Conservation (phyloP, 2,888 invertebrate species). For the Trichopoda pennipes region DNA sequence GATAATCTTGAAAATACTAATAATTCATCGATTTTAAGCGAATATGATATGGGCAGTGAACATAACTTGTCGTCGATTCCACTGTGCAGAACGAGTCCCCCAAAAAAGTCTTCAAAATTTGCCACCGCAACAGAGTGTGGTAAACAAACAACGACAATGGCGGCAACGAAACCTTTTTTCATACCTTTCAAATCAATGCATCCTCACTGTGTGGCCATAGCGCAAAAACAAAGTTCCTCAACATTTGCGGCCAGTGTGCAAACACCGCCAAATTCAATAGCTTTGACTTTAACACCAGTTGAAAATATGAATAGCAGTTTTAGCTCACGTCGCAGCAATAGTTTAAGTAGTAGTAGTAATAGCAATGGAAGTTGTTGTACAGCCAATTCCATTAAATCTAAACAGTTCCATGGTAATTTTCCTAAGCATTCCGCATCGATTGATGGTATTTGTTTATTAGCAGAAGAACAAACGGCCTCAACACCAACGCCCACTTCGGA, state of each 20-base stretch:
- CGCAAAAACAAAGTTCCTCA: slow-evolving; percentile 77
- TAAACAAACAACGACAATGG: slow-evolving; percentile 68
- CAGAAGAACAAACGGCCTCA: slow-evolving; percentile 77
- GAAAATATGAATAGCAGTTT: slow-evolving; percentile 64
- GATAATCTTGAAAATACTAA: slow-evolving; percentile 56
- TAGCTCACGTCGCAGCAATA: slow-evolving; percentile 74
- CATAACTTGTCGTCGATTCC: slow-evolving; percentile 76
- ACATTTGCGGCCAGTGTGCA: slow-evolving; percentile 70
- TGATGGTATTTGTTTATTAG: slow-evolving; percentile 77
- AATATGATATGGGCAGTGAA: slow-evolving; percentile 71
- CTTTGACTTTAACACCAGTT: slow-evolving; percentile 71
- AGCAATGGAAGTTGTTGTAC: slow-evolving; percentile 73
- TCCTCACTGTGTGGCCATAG: slow-evolving; percentile 73
- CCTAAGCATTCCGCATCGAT: slow-evolving; percentile 77
- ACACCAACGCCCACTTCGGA: slow-evolving; percentile 77
- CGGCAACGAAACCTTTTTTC: slow-evolving; percentile 73
- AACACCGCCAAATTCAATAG: slow-evolving; percentile 74
- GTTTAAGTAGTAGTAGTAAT: slow-evolving; percentile 73
- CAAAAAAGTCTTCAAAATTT: slow-evolving; percentile 68
- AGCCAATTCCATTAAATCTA: slow-evolving; percentile 72
- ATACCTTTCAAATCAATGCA: slow-evolving; percentile 75
- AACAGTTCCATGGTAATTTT: slow-evolving; percentile 77
- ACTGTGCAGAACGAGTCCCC: slow-evolving; percentile 73
- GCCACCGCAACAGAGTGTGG: slow-evolving; percentile 64
- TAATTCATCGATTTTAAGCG: slow-evolving; percentile 56